Percentiles rank a stretch among this genome's conserved stretches.
These are phyloP conservation scores for Chrysopa pallens DNA, from an alignment of 1,140 invertebrate species.

Conservation along the genomic window DNA sequence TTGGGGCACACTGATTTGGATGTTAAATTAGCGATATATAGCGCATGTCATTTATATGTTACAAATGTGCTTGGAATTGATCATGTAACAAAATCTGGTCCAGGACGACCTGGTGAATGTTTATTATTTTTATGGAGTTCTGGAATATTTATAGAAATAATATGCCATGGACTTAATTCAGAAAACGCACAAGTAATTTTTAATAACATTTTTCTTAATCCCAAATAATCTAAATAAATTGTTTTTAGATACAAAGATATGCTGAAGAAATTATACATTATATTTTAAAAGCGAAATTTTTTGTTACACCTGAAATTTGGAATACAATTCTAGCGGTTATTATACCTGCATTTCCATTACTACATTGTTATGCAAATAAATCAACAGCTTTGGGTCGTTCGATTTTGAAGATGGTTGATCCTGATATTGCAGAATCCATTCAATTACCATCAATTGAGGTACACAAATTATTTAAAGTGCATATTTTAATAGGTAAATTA, in stretches of 20 bases:
- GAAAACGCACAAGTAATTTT: constrained; percentile 20
- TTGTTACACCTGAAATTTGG: constrained; percentile 38
- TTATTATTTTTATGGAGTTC: constrained; percentile 31
- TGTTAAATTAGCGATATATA: constrained; percentile 21
- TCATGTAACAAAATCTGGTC: not conserved
- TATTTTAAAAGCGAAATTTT: constrained; percentile 36
- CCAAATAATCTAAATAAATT: not conserved
- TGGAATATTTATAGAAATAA: constrained; percentile 38
- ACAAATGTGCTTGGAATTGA: constrained; percentile 16
- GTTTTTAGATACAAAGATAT: constrained; percentile 28
- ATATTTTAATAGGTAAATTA: no score
- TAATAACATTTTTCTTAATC: constrained; percentile 5
- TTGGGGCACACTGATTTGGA: constrained; percentile 25
- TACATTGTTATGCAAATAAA: constrained; percentile 25
- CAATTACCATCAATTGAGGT: constrained; percentile 30
- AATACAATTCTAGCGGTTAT: constrained; percentile 31
- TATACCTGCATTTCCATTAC: constrained; percentile 31
- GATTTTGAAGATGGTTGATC: constrained; percentile 38
- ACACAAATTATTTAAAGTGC: no score
- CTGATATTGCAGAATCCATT: constrained; percentile 33
- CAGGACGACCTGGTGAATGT: constrained; percentile 16
- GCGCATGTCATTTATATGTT: constrained; percentile 19
- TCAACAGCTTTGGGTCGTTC: constrained; percentile 28
- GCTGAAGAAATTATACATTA: constrained; percentile 38
- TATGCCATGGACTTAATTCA: constrained; percentile 34